Evolutionary conservation across 2,888 invertebrate species (phyloP).

Genomic region (Hylaea fasciaria): DNA sequence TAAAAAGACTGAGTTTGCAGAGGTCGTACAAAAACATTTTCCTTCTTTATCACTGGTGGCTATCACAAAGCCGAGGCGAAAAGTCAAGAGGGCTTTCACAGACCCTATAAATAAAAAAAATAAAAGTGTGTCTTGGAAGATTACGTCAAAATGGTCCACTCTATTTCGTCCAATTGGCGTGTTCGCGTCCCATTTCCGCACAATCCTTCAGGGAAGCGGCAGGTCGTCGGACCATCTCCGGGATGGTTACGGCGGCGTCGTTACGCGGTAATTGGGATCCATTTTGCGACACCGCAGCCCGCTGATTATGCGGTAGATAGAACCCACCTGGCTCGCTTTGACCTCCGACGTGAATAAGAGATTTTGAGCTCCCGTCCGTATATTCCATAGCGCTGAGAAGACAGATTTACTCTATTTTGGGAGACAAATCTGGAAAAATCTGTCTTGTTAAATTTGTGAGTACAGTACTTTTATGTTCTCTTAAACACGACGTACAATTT

Average conservation of each 20-base stretch:
- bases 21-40: constrained; percentile 21
- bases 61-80: constrained; percentile 26
- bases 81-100: constrained; percentile 29
- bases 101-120: constrained; percentile 25
- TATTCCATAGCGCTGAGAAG: constrained; percentile 20
- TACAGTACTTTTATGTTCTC: constrained; percentile 10
- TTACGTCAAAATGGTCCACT: constrained; percentile 33
- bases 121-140: constrained; percentile 26
- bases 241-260: constrained; percentile 44
- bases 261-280: constrained; percentile 46
- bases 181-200: constrained; percentile 42
- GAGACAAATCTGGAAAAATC: constrained; percentile 23
- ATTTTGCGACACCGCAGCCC: constrained; percentile 45
- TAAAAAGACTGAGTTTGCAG: constrained; percentile 13
- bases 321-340: constrained; percentile 38
- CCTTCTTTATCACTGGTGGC: constrained; percentile 10
- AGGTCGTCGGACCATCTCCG: constrained; percentile 46
- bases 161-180: constrained; percentile 40
- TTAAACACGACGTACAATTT: not conserved
- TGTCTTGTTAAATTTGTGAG: constrained; percentile 21
- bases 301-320: constrained; percentile 46
- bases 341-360: constrained; percentile 38
- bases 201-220: constrained; percentile 39
- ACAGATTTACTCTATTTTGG: constrained; percentile 29
- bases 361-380: constrained; percentile 36